phyloP scores from a whole-genome alignment of 2,113 vertebrate genomes.

The Morphnarchus princeps region DNA sequence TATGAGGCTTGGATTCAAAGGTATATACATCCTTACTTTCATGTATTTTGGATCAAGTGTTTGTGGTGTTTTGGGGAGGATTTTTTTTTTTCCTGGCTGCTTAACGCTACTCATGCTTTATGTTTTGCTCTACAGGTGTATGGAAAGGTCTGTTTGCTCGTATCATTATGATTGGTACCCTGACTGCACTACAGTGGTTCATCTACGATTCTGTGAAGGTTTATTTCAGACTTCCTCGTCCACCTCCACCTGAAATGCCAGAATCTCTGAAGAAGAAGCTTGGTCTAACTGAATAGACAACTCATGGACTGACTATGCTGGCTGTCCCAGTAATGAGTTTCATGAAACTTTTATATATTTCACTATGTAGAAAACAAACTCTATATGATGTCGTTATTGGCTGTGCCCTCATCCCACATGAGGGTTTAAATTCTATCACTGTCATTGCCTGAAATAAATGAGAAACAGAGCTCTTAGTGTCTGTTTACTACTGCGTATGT shows the following conservation, averaged over 20 bases:
- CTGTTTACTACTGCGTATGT: slow-evolving; percentile 38
- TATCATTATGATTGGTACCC: slow-evolving; percentile 99
- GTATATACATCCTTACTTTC: slow-evolving; percentile 64
- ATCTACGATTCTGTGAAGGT: slow-evolving; percentile 99
- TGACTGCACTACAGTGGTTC: slow-evolving; percentile 99
- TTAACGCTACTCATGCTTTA: neutral
- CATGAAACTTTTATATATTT: slow-evolving; percentile 79
- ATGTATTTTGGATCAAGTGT: neutral
- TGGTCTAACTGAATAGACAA: slow-evolving; percentile 84
- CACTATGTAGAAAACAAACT: slow-evolving; percentile 71
- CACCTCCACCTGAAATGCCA: slow-evolving; percentile 98
- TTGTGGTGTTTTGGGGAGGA: neutral
- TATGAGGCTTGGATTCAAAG: slow-evolving; percentile 86
- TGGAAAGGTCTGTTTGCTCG: slow-evolving; percentile 97
- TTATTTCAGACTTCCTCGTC: slow-evolving; percentile 96
- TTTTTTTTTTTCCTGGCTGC: neutral
- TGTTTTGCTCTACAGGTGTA: slow-evolving; percentile 79
- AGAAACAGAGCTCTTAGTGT: slow-evolving; percentile 55
- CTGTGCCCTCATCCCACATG: slow-evolving; percentile 49
- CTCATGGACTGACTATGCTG: slow-evolving; percentile 72
- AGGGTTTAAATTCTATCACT: slow-evolving; percentile 63
- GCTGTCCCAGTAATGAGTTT: slow-evolving; percentile 69
- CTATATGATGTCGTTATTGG: slow-evolving; percentile 67
- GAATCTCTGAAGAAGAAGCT: slow-evolving; percentile 99
- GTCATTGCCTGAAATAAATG: slow-evolving; percentile 77